Base-by-base conservation (phyloP, 2,888 invertebrate genomes). In the Romanomermis culicivorax region DNA sequence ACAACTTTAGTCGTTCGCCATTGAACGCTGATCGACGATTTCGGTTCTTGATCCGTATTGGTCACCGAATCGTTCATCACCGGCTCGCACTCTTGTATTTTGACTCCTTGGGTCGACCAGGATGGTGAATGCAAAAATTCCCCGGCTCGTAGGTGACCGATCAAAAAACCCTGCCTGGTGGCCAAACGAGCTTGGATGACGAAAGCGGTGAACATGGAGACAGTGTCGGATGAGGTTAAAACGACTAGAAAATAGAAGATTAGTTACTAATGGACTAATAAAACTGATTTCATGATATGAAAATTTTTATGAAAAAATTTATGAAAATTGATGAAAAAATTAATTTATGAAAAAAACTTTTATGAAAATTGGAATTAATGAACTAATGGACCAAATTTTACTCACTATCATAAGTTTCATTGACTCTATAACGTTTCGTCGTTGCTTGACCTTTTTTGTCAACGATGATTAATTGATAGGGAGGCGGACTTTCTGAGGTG, bases 81-180 rank as follows among this genome's bases (percentile, higher is more conserved):
- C 24, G 50, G 27, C 4, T 30, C 25, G 36, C 56, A 56, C 2
- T 49, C 29, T 24, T 49, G 53, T 7, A 53, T 11, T 25, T 43
- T 24, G n/a, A 52, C 11, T 2, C 25, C 51, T 4, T 49, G 47
- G 14, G 3, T 4, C 2, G 11, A 11, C 47, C 48, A 54, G n/a
- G 4, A 29, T 7, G 17, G 42, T 17, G 27, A 11, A 2, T 25
- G 26, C 23, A 54, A 14, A 26, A 56, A 56, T 2, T 49, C 2
- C 11, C 56, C 56, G 11, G 45, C 54, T 17, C 54, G n/a, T 25
- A 54, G 29, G 26, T 54, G 50, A n/a, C 56, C 56, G 42, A 56
- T 54, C 23, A 56, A 29, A 42, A 26, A 42, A 42, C 56, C 56
- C 11, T 45, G 30, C 27, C 25, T 42, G n/a, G 56, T 56, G 26